Base-by-base conservation (phyloP, 2,113 vertebrate genomes). In the Vulpes ferrilata region DNA sequence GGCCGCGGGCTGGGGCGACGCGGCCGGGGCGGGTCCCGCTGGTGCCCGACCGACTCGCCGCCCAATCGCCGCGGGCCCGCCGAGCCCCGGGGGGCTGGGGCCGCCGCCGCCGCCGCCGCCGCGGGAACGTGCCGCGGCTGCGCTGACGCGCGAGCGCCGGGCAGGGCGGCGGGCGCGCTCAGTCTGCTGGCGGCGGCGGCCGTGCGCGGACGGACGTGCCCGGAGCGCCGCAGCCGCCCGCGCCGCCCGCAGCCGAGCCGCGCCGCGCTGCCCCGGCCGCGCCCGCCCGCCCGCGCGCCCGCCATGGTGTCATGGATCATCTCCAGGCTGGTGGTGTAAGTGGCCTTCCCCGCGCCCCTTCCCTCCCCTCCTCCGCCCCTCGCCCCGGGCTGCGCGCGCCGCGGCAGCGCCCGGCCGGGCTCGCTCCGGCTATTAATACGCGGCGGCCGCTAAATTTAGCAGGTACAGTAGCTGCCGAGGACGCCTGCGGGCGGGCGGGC, bases 291-390 rank as follows among this genome's bases (percentile, higher is more conserved):
- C 84, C 88, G 95, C 69, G 87, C 93, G 98, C 99, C 99, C 99
- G 99, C 99, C 99, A 99, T 99, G 99, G 99, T 99, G 98, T 99
- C 99, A 98, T 99, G 99, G 99, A 99, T 99, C 99, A 99, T 99
- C 99, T 99, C 99, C 98, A 99, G 99, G 98, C 99, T 99, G 97
- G 99, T 99, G 98, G 99, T 99, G 99, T 99, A 99, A 99, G 99
- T 99, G 97, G 73, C 55, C 76, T 84, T 79, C 92, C 76, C n/a
- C 48, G 89, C 55, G 73, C 51, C 57, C 15, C 23, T 79, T 13
- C 80, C 69, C 30, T 23, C 3, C 38, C 88, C 65, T 30, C 4
- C 67, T 7, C 43, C 35, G 8, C 48, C 35, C 43, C 7, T 1
- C 27, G 35, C 16, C 76, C 71, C 11, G 55, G 84, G 82, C 88